A percentile compares a stretch with the other conserved stretches of the same genome.
phyloP scores from a whole-genome alignment of 30 jellyfish, hydroid and myxozoan species.

The Phacellophora camtschatica region DNA sequence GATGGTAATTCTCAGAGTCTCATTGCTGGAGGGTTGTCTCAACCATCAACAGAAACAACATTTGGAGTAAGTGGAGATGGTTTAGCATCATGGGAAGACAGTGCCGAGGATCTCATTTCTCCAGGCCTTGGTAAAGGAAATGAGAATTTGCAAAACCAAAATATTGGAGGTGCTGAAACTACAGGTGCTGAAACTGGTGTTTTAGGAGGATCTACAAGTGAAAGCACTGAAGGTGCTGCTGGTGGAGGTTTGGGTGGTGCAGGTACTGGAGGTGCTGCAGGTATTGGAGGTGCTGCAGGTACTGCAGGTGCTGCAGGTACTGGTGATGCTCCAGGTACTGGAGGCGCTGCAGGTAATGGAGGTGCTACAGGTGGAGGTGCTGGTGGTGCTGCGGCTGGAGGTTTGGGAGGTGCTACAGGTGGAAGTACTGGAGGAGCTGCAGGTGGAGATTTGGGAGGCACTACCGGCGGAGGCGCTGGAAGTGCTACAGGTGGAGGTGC shows the following conservation, averaged over 20 bases:
- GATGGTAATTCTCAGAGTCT: neutral
- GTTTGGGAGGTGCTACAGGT: neutral
- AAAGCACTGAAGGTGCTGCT: neutral
- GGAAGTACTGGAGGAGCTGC: neutral
- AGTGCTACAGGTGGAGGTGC: neutral
- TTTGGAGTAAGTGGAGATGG: constrained; percentile 12
- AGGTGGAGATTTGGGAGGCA: neutral
- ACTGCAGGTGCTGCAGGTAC: neutral
- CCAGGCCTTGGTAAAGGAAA: constrained; percentile 11
- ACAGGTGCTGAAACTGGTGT: neutral
- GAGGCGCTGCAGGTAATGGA: neutral
- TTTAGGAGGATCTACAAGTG: neutral
- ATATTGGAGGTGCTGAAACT: neutral
- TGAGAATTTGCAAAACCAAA: neutral
- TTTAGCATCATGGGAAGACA: neutral
- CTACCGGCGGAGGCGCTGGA: constrained; percentile 2
- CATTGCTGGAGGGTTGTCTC: constrained; percentile 10
- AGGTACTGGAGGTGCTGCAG: constrained; percentile 7
- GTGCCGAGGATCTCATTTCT: constrained; percentile 12
- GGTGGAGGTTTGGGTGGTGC: neutral
- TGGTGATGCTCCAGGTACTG: constrained; percentile 1
- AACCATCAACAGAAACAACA: neutral
- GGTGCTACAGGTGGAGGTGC: neutral
- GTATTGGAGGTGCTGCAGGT: neutral
- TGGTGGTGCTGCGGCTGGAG: constrained; percentile 1